Conservation (phyloP, 2,888 invertebrate species). For the Leuctra nigra region DNA sequence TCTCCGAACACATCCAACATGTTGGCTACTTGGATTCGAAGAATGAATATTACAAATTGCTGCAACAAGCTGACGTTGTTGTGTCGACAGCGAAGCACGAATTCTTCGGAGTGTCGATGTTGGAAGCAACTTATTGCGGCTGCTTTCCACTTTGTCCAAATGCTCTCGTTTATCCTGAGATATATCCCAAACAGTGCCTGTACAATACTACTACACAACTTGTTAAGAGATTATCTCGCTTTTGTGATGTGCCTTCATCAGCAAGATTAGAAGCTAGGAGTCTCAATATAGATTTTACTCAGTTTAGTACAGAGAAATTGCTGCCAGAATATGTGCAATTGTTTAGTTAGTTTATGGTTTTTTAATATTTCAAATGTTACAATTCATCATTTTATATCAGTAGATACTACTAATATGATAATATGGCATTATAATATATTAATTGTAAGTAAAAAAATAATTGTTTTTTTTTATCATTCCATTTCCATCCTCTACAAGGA, state of each 20-base stretch:
- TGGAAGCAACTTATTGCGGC: conserved; percentile 43
- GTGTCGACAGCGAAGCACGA: conserved; percentile 69
- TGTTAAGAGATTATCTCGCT: conserved; percentile 47
- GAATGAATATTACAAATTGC: conserved; percentile 49
- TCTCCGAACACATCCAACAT: conserved; percentile 45
- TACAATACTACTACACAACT: conserved; percentile 53
- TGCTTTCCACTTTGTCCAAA: conserved; percentile 65
- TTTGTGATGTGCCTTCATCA: conserved; percentile 42
- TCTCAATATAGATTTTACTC: conserved; percentile 41
- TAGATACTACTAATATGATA: too few species aligned
- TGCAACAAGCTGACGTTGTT: conserved; percentile 54
- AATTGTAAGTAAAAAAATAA: too few species aligned
- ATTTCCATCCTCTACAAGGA: too few species aligned
- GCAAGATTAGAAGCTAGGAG: conserved; percentile 37
- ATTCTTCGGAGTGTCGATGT: conserved; percentile 69
- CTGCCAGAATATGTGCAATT: conserved; percentile 41
- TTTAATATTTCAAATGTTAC: too few species aligned
- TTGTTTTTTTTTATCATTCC: too few species aligned
- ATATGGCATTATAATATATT: too few species aligned
- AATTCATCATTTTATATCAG: too few species aligned
- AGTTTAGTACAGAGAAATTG: conserved; percentile 40
- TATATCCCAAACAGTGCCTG: conserved; percentile 55
- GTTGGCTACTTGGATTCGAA: conserved; percentile 53
- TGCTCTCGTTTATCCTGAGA: conserved; percentile 63
- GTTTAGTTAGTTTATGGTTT: too few species aligned